Conservation (phyloP, 92 coral and sea anemone species). For the Isaurus tuberculatus region DNA sequence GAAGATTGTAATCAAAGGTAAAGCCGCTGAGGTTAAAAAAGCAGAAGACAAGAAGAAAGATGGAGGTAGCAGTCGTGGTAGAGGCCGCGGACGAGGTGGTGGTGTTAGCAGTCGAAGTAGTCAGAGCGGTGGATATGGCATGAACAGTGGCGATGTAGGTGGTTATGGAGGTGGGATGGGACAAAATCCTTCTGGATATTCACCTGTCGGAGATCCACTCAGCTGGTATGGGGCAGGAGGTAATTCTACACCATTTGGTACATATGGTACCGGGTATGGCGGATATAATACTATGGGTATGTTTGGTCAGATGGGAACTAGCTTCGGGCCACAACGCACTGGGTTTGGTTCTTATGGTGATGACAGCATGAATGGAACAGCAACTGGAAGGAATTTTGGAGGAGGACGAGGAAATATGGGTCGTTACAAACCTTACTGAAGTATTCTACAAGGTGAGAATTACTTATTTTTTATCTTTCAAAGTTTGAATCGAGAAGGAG, state of each 20-base stretch:
- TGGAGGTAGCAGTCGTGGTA: conserved; percentile 50
- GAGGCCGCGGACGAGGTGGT: conserved; percentile 62
- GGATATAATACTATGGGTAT: not conserved
- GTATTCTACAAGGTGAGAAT: not conserved
- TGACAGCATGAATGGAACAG: not conserved
- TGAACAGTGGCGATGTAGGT: conserved; percentile 24
- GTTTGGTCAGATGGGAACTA: conserved; percentile 29
- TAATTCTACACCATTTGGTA: conserved; percentile 14
- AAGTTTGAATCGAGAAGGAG: not conserved
- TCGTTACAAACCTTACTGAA: conserved; percentile 16
- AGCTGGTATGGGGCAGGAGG: not conserved
- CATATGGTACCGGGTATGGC: conserved; percentile 9
- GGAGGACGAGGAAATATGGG: not conserved
- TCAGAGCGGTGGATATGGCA: conserved; percentile 41
- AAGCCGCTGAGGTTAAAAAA: conserved; percentile 79
- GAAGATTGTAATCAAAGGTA: conserved; percentile 70
- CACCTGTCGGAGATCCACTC: not conserved
- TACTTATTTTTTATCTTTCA: not conserved
- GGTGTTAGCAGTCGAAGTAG: conserved; percentile 55
- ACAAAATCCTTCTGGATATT: not conserved
- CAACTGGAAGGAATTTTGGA: not conserved
- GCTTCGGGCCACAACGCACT: conserved; percentile 16
- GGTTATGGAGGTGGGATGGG: not conserved
- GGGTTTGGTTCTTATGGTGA: not conserved
- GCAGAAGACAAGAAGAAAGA: conserved; percentile 70